Conservation (phyloP, 2,797 vertebrate species). For the Notolepis coatsorum region DNA sequence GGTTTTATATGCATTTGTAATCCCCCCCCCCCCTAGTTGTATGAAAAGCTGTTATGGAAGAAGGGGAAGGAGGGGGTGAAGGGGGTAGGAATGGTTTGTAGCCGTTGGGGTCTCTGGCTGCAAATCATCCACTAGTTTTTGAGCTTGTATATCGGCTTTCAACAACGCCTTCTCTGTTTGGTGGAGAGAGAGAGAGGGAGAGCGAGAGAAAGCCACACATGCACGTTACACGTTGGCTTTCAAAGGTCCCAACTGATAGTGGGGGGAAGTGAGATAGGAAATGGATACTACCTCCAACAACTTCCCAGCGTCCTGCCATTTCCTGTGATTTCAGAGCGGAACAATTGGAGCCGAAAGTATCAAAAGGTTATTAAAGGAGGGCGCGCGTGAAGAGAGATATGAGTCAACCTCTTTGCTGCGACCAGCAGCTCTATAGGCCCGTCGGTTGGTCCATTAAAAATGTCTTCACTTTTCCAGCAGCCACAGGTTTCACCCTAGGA, state of each 20-base stretch:
- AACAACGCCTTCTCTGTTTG: slow-evolving; percentile 51
- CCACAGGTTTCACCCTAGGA: too few relatives aligned
- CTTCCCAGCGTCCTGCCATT: slow-evolving; percentile 92
- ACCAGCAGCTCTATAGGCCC: too few relatives aligned
- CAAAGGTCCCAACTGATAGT: slow-evolving; percentile 58
- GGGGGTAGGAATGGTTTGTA: slow-evolving; percentile 21
- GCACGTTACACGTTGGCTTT: slow-evolving; percentile 37
- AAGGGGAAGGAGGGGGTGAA: not conserved
- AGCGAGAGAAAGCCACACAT: slow-evolving; percentile 28
- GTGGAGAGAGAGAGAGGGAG: not conserved
- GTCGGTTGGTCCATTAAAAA: too few relatives aligned
- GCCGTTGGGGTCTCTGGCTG: slow-evolving; percentile 29
- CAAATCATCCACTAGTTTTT: slow-evolving; percentile 31
- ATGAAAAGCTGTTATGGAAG: slow-evolving; percentile 44
- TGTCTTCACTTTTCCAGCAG: too few relatives aligned
- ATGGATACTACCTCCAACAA: slow-evolving; percentile 83
- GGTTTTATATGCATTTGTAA: slow-evolving; percentile 62
- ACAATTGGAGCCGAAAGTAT: slow-evolving; percentile 57
- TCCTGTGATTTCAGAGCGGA: slow-evolving; percentile 70
- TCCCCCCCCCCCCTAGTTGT: slow-evolving; percentile 26
- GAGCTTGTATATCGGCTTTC: slow-evolving; percentile 59
- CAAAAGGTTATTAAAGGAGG: slow-evolving; percentile 48
- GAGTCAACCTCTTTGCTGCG: not conserved
- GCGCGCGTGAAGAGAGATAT: slow-evolving; percentile 28
- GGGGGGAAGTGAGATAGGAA: slow-evolving; percentile 86